A percentile compares a stretch with the other conserved stretches of the same genome.
These are phyloP conservation scores for Miniopterus natalensis DNA, from an alignment of 2,113 vertebrate species.

Conservation along the genomic window DNA sequence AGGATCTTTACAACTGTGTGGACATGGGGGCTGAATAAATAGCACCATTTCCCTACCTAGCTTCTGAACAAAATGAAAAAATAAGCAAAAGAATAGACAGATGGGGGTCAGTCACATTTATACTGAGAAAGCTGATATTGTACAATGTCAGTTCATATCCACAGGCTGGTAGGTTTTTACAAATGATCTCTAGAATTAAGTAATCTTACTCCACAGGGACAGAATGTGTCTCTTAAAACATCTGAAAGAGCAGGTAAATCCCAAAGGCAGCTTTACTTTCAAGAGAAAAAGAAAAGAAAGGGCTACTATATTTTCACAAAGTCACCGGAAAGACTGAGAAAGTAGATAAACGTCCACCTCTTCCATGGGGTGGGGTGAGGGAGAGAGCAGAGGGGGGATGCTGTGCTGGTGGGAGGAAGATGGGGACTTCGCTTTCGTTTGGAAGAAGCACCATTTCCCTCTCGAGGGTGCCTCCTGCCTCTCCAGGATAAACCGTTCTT, in stretches of 20 bases:
- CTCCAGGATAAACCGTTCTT: neutral
- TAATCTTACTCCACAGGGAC: neutral
- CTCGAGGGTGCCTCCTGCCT: neutral
- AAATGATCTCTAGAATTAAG: slow-evolving; percentile 28
- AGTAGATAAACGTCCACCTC: neutral
- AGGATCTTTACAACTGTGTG: neutral
- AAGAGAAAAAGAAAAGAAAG: slow-evolving; percentile 21
- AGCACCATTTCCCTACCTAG: neutral
- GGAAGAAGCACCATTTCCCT: neutral
- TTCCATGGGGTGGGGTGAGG: too few species aligned
- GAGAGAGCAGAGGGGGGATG: neutral
- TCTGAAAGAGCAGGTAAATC: neutral
- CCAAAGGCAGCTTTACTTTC: neutral
- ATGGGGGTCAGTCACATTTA: neutral
- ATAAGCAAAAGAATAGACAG: neutral
- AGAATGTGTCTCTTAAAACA: slow-evolving; percentile 19
- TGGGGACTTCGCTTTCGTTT: neutral
- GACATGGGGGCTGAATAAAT: neutral
- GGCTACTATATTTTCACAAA: neutral
- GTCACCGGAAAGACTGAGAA: neutral
- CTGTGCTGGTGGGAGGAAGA: neutral
- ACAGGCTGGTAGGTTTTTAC: neutral
- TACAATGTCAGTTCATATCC: neutral
- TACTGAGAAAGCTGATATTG: slow-evolving; percentile 11
- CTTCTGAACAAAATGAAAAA: slow-evolving; percentile 33